phyloP scores from a whole-genome alignment of 2,797 vertebrate species.

The Typhlichthys eigenmanni region DNA sequence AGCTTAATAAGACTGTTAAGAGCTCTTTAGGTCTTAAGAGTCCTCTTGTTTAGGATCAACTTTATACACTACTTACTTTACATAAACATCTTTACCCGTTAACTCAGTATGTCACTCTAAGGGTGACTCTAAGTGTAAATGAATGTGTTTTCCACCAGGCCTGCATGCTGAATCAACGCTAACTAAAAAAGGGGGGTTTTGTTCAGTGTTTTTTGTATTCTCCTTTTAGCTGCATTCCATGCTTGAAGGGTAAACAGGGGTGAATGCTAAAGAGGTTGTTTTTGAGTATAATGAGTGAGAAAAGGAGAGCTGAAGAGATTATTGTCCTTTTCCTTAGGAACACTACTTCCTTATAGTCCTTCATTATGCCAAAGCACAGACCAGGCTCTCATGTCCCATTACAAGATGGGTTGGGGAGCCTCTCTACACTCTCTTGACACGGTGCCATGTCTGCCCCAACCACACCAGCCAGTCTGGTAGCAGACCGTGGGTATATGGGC shows the following conservation, averaged over 20 bases:
- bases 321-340: slow-evolving; percentile 56
- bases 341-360: slow-evolving; percentile 63
- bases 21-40: too few relatives aligned
- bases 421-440: slow-evolving; percentile 44
- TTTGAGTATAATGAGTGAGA: slow-evolving; percentile 27
- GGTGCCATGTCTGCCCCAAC: slow-evolving; percentile 48
- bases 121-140: too few relatives aligned
- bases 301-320: too few relatives aligned
- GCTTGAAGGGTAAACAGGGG: not conserved
- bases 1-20: too few relatives aligned
- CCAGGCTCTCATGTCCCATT: slow-evolving; percentile 55
- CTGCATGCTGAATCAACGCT: too few relatives aligned
- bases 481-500: slow-evolving; percentile 17
- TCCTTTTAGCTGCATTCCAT: not conserved
- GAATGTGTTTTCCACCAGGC: too few relatives aligned
- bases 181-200: too few relatives aligned
- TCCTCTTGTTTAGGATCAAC: too few relatives aligned
- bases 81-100: too few relatives aligned
- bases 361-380: slow-evolving; percentile 46
- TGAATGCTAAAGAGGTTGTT: not conserved
- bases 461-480: slow-evolving; percentile 45
- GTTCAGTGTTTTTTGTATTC: not conserved
- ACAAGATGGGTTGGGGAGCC: slow-evolving; percentile 44
- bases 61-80: too few relatives aligned
- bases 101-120: too few relatives aligned